A percentile compares a stretch with the other conserved stretches of the same genome.
Conservation (phyloP, 2,797 vertebrate species). For the Urophycis tenuis region DNA sequence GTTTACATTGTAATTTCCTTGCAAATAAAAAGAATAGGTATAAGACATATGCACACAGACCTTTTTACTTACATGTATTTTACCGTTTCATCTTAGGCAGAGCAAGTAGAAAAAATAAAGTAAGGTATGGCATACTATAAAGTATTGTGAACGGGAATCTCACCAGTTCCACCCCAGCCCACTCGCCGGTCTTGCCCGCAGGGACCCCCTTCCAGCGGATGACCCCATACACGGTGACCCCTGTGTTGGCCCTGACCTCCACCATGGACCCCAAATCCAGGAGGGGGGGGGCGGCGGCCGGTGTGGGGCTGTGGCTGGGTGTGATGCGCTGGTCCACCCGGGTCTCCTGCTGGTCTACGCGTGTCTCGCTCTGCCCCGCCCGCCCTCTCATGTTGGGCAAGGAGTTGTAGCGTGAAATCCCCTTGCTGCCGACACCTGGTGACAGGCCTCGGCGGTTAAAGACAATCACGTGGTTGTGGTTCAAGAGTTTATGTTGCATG, state of each 20-base stretch:
- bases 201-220: conserved; percentile 68
- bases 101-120: neutral
- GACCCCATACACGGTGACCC: conserved; percentile 65
- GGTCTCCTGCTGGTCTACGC: conserved; percentile 15
- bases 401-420: conserved; percentile 51
- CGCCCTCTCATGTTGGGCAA: conserved; percentile 41
- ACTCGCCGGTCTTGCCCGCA: conserved; percentile 48
- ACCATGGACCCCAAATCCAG: conserved; percentile 71
- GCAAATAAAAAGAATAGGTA: too few species aligned
- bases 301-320: conserved; percentile 16
- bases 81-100: too few species aligned
- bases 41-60: too few species aligned
- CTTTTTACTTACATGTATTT: too few species aligned
- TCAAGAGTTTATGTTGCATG: conserved; percentile 35
- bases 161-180: conserved; percentile 73
- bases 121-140: neutral
- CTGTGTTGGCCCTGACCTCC: conserved; percentile 59
- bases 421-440: conserved; percentile 52
- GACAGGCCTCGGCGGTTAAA: neutral
- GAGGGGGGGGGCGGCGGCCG: conserved; percentile 11
- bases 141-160: conserved; percentile 13
- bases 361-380: conserved; percentile 13
- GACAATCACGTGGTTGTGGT: conserved; percentile 4
- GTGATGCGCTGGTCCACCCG: conserved; percentile 7
- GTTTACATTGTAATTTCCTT: too few species aligned